Base-by-base conservation (phyloP, 92 coral and sea anemone species). In the Palythoa caribaeorum region DNA sequence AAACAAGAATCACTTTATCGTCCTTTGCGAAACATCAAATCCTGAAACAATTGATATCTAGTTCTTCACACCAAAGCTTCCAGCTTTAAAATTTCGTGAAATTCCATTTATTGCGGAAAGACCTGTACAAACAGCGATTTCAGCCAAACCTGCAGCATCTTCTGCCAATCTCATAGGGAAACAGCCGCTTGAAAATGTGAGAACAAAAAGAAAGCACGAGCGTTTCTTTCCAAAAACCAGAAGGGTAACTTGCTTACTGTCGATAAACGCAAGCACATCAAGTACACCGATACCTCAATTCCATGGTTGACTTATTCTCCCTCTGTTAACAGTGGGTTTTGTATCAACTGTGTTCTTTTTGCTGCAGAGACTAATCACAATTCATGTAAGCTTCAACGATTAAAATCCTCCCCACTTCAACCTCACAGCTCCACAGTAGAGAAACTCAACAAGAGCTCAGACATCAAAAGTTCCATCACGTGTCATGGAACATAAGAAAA, bases 1-100 rank as follows among this genome's bases (percentile, higher is more conserved):
- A 37, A 66, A 74, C 20, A 87, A 87, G 74, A 87, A 87, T 44
- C 90, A 77, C 60, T 87, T 77, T 87, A 78, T 87, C n/a, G 77
- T 63, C 59, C 85, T 87, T 68, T 87, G 85, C 66, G 77, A 44
- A 47, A 78, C 87, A 19, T 73, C 68, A 78, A 51, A 55, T 47
- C 65, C 79, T 44, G 78, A 48, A 69, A 57, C 51, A 44, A 35
- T 13, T 73, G 74, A 76, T 50, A 39, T 14, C 39, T 54, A 57
- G 21, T 59, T 21, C 39, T 55, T 86, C 74, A 79, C 39, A 76
- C 85, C 37, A 47, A 40, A 77, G 38, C 54, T 16, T 21, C 78
- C 85, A 37, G 36, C 68, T 19, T 74, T 55, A 72, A 55, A 55
- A 36, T 7, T 37, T 54, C 17, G 54, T 85, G 35, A 48, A 28